Evolutionary conservation across 2,888 invertebrate genomes (phyloP), one percentile per base, ranked within the genome.

Genomic region (Trichogramma evanescens): DNA sequence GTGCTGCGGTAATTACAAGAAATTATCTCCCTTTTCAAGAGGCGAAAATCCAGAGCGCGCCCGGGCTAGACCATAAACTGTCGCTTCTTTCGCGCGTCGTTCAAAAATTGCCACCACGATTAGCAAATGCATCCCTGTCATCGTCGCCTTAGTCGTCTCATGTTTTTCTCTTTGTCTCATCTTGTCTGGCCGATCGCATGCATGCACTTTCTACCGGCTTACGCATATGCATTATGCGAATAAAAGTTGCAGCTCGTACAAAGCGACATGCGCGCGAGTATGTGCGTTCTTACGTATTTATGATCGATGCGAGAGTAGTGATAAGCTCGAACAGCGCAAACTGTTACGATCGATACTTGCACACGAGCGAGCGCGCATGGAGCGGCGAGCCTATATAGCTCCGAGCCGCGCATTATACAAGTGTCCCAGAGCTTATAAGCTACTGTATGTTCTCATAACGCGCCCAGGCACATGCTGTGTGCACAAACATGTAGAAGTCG

Each of bases 261-360:
- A 54, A 44, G 50, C 26, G 45, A 38, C 46, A 41, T 8, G 40
- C 5, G 26, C 50, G 49, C 8, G 9, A 6, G 40, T 46, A 42
- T 49, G 10, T 13, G 41, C 40, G 54, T 10, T 52, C 49, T 63
- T 65, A 55, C 39, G 61, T 63, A 65, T 65, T 65, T 65, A 63
- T 65, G 61, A 61, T 58, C 48, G 39, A 54, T 42, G 56, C n/a
- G 26, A 13, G 54, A 58, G 61, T 63, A 55, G 39, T 43, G 42
- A 6, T 13, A 26, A 38, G 46, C n/a, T 40, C 54, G 63, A 65
- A 61, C 59, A 61, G 53, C 38, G 41, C 26, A 45, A 43, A 56
- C 43, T n/a, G 49, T 48, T 55, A 13, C 53, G 50, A 59, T 59
- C 54, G 59, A 59, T 57, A 48, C 9, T 10, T 13, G 39, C 2